Evolutionary conservation across 2,888 invertebrate species (phyloP).

Genomic region (Oligia strigilis): DNA sequence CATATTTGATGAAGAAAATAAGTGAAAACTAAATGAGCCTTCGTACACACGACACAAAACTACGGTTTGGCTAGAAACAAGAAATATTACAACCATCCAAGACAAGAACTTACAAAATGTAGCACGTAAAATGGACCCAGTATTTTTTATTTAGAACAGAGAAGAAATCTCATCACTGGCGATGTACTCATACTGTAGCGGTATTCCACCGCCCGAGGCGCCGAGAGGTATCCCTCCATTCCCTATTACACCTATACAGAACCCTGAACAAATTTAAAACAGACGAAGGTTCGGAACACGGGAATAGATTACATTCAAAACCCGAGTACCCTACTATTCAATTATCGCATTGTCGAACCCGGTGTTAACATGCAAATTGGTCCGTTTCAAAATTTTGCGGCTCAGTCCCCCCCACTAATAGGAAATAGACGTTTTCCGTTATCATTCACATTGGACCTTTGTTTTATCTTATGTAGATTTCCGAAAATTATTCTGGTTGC

Average conservation of each 20-base stretch:
- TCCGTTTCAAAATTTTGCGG: constrained; percentile 82
- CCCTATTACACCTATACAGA: constrained; percentile 24
- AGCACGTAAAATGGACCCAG: not conserved
- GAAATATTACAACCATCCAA: not conserved
- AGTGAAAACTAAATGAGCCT: not conserved
- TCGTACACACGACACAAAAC: not conserved
- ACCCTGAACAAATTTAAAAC: constrained; percentile 76
- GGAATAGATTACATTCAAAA: constrained; percentile 79
- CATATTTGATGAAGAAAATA: not conserved
- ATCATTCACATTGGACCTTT: constrained; percentile 82
- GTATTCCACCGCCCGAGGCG: constrained; percentile 30
- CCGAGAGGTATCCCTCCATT: not conserved
- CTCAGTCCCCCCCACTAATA: constrained; percentile 79
- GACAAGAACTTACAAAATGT: not conserved
- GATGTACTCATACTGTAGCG: not conserved
- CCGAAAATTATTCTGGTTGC: constrained; percentile 77
- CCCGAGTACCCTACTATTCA: constrained; percentile 75
- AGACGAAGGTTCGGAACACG: constrained; percentile 71
- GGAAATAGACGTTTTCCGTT: constrained; percentile 86
- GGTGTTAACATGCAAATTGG: constrained; percentile 88
- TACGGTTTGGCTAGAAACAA: not conserved
- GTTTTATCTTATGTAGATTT: constrained; percentile 81
- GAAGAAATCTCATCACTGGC: constrained; percentile 13
- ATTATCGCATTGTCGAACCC: constrained; percentile 80
- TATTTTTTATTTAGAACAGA: constrained; percentile 4